Percentiles rank a stretch among this genome's conserved stretches.
These are phyloP conservation scores for Rhyacophila evoluta DNA, from an alignment of 2,888 invertebrate species.

Conservation along the genomic window DNA sequence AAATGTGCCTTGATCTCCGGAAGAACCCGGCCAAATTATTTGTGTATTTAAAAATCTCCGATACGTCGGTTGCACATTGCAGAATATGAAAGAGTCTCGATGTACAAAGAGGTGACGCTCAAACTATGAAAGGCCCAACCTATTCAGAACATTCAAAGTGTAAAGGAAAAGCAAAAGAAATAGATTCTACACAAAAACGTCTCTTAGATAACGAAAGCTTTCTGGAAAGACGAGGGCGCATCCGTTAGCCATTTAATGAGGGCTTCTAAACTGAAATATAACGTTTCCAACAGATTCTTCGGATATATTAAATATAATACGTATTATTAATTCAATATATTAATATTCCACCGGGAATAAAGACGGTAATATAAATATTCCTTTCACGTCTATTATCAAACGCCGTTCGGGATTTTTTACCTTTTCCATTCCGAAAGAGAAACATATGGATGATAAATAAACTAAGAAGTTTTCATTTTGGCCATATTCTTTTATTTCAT, in stretches of 20 bases:
- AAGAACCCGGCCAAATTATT: neutral
- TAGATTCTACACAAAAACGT: constrained; percentile 8
- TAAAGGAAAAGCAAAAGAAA: neutral
- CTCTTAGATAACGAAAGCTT: neutral
- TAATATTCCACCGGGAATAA: no score
- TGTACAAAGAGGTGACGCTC: neutral
- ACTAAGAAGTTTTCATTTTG: no score
- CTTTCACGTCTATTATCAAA: no score
- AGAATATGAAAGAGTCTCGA: neutral
- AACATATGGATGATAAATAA: no score
- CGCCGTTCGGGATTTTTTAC: no score
- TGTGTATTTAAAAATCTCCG: neutral
- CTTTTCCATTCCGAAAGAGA: no score
- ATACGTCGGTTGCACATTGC: neutral
- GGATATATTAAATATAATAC: no score
- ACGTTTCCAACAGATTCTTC: no score
- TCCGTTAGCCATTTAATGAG: neutral
- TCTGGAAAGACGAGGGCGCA: neutral
- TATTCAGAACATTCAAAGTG: neutral
- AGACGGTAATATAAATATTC: no score
- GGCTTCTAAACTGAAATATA: neutral
- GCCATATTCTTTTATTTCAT: no score
- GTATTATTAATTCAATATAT: no score
- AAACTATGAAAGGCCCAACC: neutral
- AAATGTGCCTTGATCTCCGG: no score